Conservation (phyloP, 2,113 vertebrate genomes). For the Donacobius atricapilla region DNA sequence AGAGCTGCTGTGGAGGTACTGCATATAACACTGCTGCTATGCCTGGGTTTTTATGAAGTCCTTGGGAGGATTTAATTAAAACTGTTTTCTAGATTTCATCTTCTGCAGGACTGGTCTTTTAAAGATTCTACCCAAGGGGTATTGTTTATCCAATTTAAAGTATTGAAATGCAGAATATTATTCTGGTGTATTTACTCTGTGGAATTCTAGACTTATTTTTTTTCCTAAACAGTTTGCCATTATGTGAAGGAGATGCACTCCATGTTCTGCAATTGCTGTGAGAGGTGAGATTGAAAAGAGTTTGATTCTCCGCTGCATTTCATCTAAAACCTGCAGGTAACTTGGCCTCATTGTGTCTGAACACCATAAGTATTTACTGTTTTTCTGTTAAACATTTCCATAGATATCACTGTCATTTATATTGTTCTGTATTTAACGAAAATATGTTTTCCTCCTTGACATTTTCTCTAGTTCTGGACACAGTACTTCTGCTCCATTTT, state of each 20-base stretch:
- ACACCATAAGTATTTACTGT: not conserved
- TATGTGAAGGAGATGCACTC: not conserved
- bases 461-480: not conserved
- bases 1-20: not conserved
- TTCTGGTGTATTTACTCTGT: constrained; percentile 2
- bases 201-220: not conserved
- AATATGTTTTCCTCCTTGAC: not conserved
- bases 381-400: not conserved
- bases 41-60: constrained; percentile 34
- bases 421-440: not conserved
- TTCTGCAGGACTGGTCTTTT: not conserved
- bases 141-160: constrained; percentile 3
- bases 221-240: not conserved
- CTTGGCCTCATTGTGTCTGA: not conserved
- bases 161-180: constrained; percentile 15
- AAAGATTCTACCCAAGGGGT: not conserved
- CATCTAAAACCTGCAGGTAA: not conserved
- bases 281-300: not conserved
- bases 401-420: not conserved
- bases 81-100: constrained; percentile 27
- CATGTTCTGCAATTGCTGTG: not conserved
- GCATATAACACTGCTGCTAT: not conserved
- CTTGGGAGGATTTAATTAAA: constrained; percentile 53
- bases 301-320: not conserved
- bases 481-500: not conserved